Conservation (phyloP, 2,113 vertebrate species). For the Mesoclemmys tuberculata region DNA sequence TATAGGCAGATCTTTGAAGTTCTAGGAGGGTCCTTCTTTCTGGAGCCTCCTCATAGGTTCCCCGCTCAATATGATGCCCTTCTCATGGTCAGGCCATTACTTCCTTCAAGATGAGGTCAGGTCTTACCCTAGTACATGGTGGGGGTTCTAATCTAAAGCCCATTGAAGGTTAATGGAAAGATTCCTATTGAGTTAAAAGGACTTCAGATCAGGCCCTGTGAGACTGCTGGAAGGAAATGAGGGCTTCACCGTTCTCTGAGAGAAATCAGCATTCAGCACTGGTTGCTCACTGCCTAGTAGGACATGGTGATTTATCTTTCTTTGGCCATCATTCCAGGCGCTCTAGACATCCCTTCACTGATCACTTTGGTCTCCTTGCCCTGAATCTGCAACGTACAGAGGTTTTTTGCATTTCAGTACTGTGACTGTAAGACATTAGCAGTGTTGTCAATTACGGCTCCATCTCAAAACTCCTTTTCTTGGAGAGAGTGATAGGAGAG, state of each 20-base stretch:
- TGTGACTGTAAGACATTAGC: neutral
- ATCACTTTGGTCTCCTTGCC: neutral
- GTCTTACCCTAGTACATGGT: neutral
- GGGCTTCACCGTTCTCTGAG: neutral
- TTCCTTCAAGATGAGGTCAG: neutral
- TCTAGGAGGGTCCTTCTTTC: neutral
- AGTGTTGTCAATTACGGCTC: neutral
- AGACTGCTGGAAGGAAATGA: neutral
- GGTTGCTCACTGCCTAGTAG: slow-evolving; percentile 15
- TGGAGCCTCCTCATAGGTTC: neutral
- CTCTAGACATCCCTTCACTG: neutral
- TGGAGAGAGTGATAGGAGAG: neutral
- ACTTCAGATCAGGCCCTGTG: neutral
- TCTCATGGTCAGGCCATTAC: neutral
- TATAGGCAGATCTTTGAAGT: neutral
- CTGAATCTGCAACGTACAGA: neutral
- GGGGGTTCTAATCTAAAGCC: neutral
- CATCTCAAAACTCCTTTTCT: neutral
- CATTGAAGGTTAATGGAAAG: neutral
- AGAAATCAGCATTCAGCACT: neutral
- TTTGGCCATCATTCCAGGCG: neutral
- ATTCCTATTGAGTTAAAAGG: neutral
- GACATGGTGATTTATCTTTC: neutral
- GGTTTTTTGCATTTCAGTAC: neutral
- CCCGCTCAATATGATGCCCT: neutral